phyloP scores from a whole-genome alignment of 2,888 invertebrate genomes.

The Drosophila bunnanda region DNA sequence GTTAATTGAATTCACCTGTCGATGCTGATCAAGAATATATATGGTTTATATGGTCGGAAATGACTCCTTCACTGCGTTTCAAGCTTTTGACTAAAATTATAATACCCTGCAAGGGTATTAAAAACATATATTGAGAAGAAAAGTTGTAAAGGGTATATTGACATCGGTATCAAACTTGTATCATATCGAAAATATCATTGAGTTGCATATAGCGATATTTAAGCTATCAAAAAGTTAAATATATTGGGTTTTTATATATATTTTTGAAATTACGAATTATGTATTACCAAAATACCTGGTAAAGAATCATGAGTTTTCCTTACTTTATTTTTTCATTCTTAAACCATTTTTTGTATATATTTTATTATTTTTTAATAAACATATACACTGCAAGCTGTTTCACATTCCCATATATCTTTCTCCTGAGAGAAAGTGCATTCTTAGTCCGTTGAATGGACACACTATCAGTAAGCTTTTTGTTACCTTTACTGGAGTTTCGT shows the following conservation, averaged over 20 bases:
- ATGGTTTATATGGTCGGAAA: not conserved
- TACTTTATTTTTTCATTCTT: no score
- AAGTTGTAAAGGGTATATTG: not conserved
- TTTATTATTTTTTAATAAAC: not conserved
- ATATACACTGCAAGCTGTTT: not conserved
- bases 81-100: not conserved
- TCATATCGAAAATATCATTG: not conserved
- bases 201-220: not conserved
- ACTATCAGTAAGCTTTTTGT: slow-evolving; percentile 27
- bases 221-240: not conserved
- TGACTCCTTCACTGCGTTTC: not conserved
- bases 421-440: not conserved
- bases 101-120: not conserved
- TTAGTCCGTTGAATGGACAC: slow-evolving; percentile 10
- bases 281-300: not conserved
- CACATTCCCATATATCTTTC: not conserved
- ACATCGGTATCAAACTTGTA: not conserved
- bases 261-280: not conserved
- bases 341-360: no score
- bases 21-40: not conserved
- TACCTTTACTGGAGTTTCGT: slow-evolving; percentile 13
- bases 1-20: not conserved
- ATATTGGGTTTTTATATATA: not conserved
- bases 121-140: not conserved
- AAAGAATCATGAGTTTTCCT: not conserved